phyloP scores from a whole-genome alignment of 2,113 vertebrate species.

The Oncorhynchus nerka region DNA sequence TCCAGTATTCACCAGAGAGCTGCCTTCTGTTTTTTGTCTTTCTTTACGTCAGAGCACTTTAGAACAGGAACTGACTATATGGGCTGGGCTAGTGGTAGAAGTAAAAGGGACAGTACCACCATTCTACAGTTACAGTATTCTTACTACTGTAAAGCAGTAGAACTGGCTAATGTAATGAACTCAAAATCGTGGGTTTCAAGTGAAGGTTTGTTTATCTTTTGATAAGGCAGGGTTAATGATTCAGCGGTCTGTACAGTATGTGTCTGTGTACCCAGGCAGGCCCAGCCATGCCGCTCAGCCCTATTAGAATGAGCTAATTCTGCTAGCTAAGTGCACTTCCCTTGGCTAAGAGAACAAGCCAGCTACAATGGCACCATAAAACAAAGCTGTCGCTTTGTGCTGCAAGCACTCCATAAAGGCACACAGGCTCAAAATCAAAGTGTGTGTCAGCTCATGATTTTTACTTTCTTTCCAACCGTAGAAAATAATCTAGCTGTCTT shows the following conservation, averaged over 20 bases:
- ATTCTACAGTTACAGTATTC: neutral
- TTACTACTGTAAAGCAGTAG: neutral
- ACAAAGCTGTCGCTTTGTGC: no score
- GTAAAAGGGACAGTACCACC: slow-evolving; percentile 20
- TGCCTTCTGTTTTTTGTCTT: neutral
- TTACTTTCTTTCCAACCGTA: no score
- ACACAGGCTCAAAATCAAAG: no score
- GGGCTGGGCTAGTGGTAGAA: slow-evolving; percentile 9
- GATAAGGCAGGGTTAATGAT: slow-evolving; percentile 40
- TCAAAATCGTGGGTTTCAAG: slow-evolving; percentile 21
- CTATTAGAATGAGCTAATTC: neutral
- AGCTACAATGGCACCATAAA: no score
- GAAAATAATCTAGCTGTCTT: no score
- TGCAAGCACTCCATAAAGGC: no score
- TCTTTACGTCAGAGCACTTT: slow-evolving; percentile 13
- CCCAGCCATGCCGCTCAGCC: slow-evolving; percentile 9
- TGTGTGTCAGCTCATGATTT: no score
- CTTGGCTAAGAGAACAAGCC: no score
- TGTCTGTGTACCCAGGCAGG: slow-evolving; percentile 1
- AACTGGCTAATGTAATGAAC: neutral
- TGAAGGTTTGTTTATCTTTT: slow-evolving; percentile 47
- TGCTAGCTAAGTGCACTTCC: neutral
- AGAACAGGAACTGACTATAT: slow-evolving; percentile 43
- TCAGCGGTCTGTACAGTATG: slow-evolving; percentile 7
- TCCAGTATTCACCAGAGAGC: neutral